A percentile compares a stretch with the other conserved stretches of the same genome.
phyloP scores from a whole-genome alignment of 92 coral and sea anemone genomes.

The Galaxea fascicularis region DNA sequence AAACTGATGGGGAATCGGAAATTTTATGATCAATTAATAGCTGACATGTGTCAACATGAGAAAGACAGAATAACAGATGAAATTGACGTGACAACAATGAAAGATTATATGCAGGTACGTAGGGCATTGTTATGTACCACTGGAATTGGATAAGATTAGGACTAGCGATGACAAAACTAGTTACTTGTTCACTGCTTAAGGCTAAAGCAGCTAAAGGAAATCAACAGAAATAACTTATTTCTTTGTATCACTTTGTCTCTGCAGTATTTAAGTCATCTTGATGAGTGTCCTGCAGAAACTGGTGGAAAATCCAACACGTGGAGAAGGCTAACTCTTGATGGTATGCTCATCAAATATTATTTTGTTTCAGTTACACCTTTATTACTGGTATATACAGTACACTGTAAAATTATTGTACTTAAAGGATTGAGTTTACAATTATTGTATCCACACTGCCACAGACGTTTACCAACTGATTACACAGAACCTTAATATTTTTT shows the following conservation, averaged over 20 bases:
- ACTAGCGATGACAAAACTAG: background rate
- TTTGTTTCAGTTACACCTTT: background rate
- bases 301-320: conserved; percentile 96
- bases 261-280: conserved; percentile 91
- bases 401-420: background rate
- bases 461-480: too few relatives aligned
- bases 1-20: conserved; percentile 96
- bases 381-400: background rate
- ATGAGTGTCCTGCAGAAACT: conserved; percentile 90
- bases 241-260: background rate
- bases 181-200: background rate
- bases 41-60: conserved; percentile 93
- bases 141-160: background rate
- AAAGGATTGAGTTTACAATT: background rate
- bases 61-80: conserved; percentile 98
- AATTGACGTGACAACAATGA: conserved; percentile 95
- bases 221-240: background rate
- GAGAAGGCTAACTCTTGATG: conserved; percentile 95
- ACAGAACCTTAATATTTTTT: too few relatives aligned
- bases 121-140: background rate
- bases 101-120: conserved; percentile 96
- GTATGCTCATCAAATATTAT: conserved; percentile 33
- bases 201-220: background rate
- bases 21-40: conserved; percentile 94
- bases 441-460: background rate